Evolutionary conservation across 2,888 invertebrate genomes (phyloP).

Genomic region (Cosmia trapezina): DNA sequence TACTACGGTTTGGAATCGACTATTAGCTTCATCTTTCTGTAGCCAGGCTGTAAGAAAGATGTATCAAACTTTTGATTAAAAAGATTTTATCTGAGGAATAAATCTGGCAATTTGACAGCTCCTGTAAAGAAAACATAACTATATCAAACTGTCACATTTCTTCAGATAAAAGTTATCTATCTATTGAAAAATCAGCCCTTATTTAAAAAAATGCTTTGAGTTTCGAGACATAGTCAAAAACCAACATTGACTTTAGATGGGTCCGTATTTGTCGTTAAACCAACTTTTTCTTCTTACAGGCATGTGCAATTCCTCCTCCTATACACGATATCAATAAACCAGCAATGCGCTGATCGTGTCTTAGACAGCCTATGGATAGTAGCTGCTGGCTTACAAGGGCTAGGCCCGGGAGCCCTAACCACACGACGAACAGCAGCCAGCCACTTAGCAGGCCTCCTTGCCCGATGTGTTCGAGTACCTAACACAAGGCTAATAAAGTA

Average conservation of each 20-base stretch:
- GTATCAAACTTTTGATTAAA: too few relatives aligned
- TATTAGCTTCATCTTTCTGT: too few relatives aligned
- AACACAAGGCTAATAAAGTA: conserved; percentile 82
- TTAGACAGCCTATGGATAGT: conserved; percentile 83
- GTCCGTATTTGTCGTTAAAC: background rate
- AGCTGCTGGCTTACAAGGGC: conserved; percentile 81
- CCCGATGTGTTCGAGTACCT: conserved; percentile 83
- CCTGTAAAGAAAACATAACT: too few relatives aligned
- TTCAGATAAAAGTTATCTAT: too few relatives aligned
- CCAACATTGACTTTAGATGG: background rate
- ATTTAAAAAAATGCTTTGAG: too few relatives aligned
- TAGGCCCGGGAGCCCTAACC: conserved; percentile 81
- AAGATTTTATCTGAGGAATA: too few relatives aligned
- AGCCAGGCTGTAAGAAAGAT: too few relatives aligned
- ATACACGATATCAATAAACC: conserved; percentile 87
- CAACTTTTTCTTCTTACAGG: conserved; percentile 71
- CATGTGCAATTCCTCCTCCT: conserved; percentile 87
- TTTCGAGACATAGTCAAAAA: background rate
- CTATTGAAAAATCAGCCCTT: too few relatives aligned
- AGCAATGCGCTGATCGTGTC: conserved; percentile 83
- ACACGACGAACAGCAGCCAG: conserved; percentile 84
- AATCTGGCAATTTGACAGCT: too few relatives aligned
- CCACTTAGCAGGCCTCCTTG: conserved; percentile 85
- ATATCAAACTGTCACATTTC: too few relatives aligned
- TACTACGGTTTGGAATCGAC: too few relatives aligned